Evolutionary conservation across 2,797 vertebrate species (phyloP).

Genomic region (Sylvilagus floridanus): DNA sequence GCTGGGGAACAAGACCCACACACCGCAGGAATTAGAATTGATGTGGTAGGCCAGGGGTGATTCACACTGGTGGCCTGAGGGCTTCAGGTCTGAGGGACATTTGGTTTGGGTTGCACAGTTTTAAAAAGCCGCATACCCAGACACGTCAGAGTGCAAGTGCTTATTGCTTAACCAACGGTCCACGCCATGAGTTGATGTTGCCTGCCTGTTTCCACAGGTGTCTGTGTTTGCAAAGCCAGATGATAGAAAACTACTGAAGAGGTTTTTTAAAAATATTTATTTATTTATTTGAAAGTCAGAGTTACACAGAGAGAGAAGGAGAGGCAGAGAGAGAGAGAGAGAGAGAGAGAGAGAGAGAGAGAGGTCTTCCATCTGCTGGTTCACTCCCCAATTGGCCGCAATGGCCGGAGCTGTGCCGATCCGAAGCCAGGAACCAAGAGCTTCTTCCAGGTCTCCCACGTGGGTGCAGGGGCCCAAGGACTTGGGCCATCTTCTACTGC

Average conservation of each 20-base stretch:
- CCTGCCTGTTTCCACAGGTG: not conserved
- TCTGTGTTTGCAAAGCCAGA: not conserved
- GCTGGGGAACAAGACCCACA: not conserved
- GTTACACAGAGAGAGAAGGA: no score
- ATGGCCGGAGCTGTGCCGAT: no score
- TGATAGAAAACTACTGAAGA: not conserved
- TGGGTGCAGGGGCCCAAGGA: no score
- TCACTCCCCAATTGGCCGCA: no score
- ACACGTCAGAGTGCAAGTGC: not conserved
- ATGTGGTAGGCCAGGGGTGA: not conserved
- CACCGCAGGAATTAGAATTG: not conserved
- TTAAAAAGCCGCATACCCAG: not conserved
- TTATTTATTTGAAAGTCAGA: no score
- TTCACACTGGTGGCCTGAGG: not conserved
- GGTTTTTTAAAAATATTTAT: no score
- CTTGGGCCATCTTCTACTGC: no score
- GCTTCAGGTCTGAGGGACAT: not conserved
- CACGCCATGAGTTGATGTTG: not conserved
- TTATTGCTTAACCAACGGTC: not conserved
- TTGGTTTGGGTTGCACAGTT: not conserved
- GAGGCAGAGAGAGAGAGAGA: no score
- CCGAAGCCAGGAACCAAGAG: no score
- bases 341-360: no score
- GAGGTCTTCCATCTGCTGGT: no score
- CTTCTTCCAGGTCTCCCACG: no score